Conservation (phyloP, 2,797 vertebrate species). For the Peromyscus eremicus region DNA sequence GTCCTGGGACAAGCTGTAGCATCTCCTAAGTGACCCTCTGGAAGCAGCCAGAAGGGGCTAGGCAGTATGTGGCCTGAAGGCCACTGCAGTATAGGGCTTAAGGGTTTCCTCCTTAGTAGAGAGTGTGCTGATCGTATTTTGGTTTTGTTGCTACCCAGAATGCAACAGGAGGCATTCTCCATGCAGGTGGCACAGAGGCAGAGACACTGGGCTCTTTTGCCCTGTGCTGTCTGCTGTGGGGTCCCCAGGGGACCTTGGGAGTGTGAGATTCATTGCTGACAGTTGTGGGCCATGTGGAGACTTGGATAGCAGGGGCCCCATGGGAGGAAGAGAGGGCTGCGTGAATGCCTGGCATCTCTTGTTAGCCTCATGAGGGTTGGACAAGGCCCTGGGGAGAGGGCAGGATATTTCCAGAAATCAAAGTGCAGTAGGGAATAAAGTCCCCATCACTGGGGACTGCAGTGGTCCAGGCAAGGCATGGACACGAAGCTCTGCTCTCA, state of each 20-base stretch:
- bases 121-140: not conserved
- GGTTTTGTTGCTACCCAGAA: not conserved
- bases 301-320: not conserved
- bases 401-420: not conserved
- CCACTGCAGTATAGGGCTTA: fast-evolving
- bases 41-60: not conserved
- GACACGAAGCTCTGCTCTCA: not conserved
- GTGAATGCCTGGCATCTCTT: no score
- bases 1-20: not conserved
- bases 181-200: fast-evolving
- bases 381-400: no score
- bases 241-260: not conserved
- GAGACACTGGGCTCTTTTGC: not conserved
- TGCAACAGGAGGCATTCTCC: not conserved
- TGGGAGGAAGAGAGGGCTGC: not conserved
- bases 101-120: not conserved
- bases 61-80: fast-evolving
- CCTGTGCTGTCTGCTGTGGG: not conserved
- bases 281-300: not conserved
- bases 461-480: fast-evolving
- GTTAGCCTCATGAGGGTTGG: not conserved
- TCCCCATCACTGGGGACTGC: fast-evolving
- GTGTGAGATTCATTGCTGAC: not conserved
- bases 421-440: not conserved
- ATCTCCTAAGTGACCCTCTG: not conserved